Conservation (phyloP, 2,113 vertebrate genomes). For the Neolamprologus sp. region DNA sequence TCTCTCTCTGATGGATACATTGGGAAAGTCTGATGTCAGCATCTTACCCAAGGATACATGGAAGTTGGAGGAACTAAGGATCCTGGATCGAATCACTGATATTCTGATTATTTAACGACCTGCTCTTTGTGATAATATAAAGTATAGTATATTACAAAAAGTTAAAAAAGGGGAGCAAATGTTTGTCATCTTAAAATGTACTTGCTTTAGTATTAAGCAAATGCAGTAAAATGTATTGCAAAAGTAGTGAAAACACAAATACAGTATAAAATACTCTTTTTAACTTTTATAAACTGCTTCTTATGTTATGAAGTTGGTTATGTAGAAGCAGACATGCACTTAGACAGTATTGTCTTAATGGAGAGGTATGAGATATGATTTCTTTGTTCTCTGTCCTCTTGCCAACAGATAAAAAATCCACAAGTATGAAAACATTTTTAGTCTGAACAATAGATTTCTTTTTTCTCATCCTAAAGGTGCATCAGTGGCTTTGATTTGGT, state of each 20-base stretch:
- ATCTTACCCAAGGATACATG: background rate
- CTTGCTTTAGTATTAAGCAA: background rate
- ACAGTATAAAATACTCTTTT: background rate
- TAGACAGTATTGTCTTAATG: background rate
- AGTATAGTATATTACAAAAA: background rate
- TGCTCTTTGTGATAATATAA: background rate
- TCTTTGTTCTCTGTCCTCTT: background rate
- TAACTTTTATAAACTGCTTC: background rate
- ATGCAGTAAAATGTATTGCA: background rate
- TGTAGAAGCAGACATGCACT: background rate
- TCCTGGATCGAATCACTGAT: background rate
- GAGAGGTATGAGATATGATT: background rate
- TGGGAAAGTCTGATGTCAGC: accelerated
- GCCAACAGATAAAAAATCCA: background rate
- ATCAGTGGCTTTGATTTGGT: background rate
- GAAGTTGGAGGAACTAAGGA: background rate
- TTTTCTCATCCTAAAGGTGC: background rate
- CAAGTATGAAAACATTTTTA: background rate
- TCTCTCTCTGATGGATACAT: background rate
- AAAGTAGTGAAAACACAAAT: background rate
- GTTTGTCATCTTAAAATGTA: accelerated
- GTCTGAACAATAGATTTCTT: background rate
- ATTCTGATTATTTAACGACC: background rate
- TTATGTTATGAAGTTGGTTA: background rate
- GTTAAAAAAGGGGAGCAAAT: accelerated